phyloP scores from a whole-genome alignment of 2,797 vertebrate species.

The Delichon dasypus region DNA sequence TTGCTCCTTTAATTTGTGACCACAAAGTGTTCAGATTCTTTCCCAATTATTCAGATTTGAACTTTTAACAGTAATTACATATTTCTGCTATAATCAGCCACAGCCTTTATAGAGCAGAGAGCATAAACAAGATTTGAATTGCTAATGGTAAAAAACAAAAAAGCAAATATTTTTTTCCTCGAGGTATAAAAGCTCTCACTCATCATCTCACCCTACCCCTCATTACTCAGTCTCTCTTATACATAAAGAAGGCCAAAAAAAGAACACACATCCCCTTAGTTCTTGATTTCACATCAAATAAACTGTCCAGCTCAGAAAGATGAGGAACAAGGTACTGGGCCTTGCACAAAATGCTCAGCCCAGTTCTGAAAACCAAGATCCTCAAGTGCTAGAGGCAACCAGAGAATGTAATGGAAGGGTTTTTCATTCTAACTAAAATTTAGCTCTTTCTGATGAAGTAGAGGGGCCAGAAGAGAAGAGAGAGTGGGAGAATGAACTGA shows the following conservation, averaged over 20 bases:
- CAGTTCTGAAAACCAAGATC: not conserved
- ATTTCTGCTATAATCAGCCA: conserved; percentile 41
- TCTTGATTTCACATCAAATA: not conserved
- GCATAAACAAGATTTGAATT: conserved; percentile 52
- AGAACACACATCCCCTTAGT: not conserved
- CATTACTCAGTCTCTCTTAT: not conserved
- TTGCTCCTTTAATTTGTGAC: conserved; percentile 2
- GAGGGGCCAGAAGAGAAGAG: not conserved
- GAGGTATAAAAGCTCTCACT: conserved; percentile 35
- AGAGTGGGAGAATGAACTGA: not conserved
- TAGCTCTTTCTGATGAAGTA: not conserved
- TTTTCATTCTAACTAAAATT: not conserved
- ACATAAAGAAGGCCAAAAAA: not conserved
- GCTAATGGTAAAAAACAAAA: conserved; percentile 35
- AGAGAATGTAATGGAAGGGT: not conserved
- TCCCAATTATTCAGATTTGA: conserved; percentile 45
- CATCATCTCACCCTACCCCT: not conserved
- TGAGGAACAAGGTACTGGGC: not conserved
- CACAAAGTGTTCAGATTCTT: conserved; percentile 11
- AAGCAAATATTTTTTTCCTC: conserved; percentile 11
- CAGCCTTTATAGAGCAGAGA: conserved; percentile 27
- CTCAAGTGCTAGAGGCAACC: not conserved
- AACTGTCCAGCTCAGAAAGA: not conserved
- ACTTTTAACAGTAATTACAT: conserved; percentile 55
- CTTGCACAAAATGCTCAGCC: not conserved